Evolutionary conservation across 2,797 vertebrate genomes (phyloP), one percentile per base, ranked within the genome.

Genomic region (Iguana delicatissima): DNA sequence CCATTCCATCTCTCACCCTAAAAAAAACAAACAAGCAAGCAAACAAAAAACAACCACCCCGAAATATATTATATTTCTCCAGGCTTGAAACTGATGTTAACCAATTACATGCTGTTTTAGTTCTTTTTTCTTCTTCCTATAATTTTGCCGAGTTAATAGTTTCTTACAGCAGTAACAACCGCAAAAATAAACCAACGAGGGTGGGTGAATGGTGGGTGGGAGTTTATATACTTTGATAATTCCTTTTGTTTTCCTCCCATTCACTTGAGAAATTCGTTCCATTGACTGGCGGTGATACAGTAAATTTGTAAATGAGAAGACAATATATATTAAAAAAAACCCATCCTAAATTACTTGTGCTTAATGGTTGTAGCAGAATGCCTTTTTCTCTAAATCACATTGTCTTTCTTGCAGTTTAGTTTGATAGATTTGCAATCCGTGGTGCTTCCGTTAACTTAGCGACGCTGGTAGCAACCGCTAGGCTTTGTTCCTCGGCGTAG

Each of bases 401-500:
- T 98, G 97, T 97, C 97, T 98, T 96, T 96, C 96, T 97, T 97
- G 97, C 97, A 98, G 97, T 97, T 97, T 98, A 98, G 97, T 98
- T 98, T 98, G 97, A 97, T 98, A 98, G 98, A 98, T 98, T 98
- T 97, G 97, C 97, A 97, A 96, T 96, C 97, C 96, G 97, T 95
- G 97, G 95, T 96, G 97, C 97, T 97, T 97, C 96, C 90, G 95
- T 79, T 96, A 98, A 98, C 97, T 98, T 98, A 97, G 97, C 96
- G 96, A 96, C 80, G 93, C 97, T 97, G 97, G 97, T 98, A 98
- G 97, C 97, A 97, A 98, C 91, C 96, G 96, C 97, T 96, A 95
- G 97, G 98, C 98, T 99, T 99, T 99, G 99, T 99, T 98, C 98
- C 97, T 98, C 96, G 95, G 97, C 98, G 98, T 98, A 98, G 98